Base-by-base conservation (phyloP, 2,113 vertebrate genomes). In the Copsychus sechellarum region DNA sequence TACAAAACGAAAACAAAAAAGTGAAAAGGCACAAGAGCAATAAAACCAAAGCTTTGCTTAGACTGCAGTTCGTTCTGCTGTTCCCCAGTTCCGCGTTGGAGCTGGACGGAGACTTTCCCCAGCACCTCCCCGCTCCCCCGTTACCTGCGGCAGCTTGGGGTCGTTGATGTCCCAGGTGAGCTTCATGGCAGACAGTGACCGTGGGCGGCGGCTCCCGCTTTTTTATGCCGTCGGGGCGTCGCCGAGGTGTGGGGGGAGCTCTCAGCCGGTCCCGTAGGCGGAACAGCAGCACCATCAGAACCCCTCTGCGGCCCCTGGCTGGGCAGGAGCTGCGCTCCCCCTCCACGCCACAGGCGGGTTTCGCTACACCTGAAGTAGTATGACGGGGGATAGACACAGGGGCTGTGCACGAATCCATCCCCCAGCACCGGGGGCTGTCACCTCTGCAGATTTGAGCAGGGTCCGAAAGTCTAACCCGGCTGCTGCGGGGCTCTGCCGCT, bases 111-210 rank as follows among this genome's bases (percentile, higher is more conserved):
- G 5, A 12, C 8, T 31, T 5, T 54, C 25, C 12, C 25, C 34
- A 5, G 4, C 1, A 5, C 31, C 14, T 53, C 5, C 14, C 61
- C 1, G 0, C 17, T 33, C 1, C 0, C 23, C 45, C 61, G 0
- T 42, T 98, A 99, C 99, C 99, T 99, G 99, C 2, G 99, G 99
- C 66, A 99, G 97, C 82, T 99, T 99, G 8, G 99, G 99, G 60
- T 99, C 99, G 81, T 99, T 99, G 96, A 99, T 99, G 77, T 99
- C 99, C 99, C 99, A 99, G 10, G 97, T 98, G 73, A 99, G 96
- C 97, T 99, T 99, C 99, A 99, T 99, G 56, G 98, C 97, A 15
- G 95, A 97, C 2, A 14, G 9, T 97, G 81, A 33, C 94, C 93
- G 19, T 82, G 26, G 13, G 96, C 57, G 9, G 94, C 95, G 56